Evolutionary conservation across 2,888 invertebrate genomes (phyloP), one percentile per base, ranked within the genome.

Genomic region (Byasa hedistus): DNA sequence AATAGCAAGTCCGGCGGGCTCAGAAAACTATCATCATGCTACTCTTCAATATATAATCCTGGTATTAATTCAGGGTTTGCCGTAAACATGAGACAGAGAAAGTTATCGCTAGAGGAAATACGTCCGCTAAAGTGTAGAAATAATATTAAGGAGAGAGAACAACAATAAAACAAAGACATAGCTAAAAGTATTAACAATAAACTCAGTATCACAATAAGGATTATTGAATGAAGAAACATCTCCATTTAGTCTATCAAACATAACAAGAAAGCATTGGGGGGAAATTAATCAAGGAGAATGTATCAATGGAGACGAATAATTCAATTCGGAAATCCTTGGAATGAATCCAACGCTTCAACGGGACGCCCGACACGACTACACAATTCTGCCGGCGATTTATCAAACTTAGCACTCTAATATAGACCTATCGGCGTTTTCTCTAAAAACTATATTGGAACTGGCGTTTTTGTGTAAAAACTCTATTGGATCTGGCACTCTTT

Each of bases 261-360:
- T n/a, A 58, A 67, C 44, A 60, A 24, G 64, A 60, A 59, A 59
- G 63, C 56, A 59, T 56, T 21, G 27, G 39, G 39, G 39, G 61
- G 65, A 69, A 79, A 82, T 82, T 81, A 83, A 83, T 80, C 78
- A 81, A 72, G 69, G 71, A 76, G 73, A 82, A 79, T 77, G 79
- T 77, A 77, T 77, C 77, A 76, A 79, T 79, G 70, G 76, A 73
- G 68, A 69, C 68, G 70, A 76, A 73, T 75, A 75, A 74, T 75
- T 72, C 76, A 73, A 78, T 75, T 75, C 74, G 75, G 71, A 74
- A 75, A 72, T 71, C 71, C 73, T 80, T 87, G 87, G 87, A 86
- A 61, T 62, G 27, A 66, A 71, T 83, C 86, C 87, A 86, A 79
- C 71, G 72, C 75, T 74, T 73, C 69, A 73, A 75, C 75, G 74